These are phyloP conservation scores for Ascaphus truei DNA, from an alignment of 2,113 vertebrate species.

Conservation along the genomic window DNA sequence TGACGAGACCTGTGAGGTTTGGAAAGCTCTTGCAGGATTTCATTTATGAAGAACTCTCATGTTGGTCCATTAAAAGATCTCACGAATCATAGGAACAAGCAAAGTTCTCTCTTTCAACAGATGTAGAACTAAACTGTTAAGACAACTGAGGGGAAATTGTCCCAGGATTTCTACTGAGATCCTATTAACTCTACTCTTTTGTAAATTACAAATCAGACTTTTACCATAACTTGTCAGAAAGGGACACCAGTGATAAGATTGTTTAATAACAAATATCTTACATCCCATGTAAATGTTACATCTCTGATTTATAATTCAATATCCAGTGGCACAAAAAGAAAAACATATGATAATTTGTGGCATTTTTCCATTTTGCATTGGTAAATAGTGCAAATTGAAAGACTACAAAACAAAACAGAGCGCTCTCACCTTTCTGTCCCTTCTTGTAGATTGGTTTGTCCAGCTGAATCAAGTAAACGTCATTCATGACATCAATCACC, in stretches of 20 bases:
- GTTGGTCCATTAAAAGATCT: background rate
- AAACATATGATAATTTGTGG: too few species aligned
- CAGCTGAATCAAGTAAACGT: conserved; percentile 44
- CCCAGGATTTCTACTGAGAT: too few species aligned
- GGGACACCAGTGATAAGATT: background rate
- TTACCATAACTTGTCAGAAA: too few species aligned
- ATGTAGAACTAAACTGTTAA: background rate
- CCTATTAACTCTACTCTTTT: too few species aligned
- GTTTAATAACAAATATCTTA: background rate
- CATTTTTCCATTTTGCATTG: background rate
- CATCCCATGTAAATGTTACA: background rate
- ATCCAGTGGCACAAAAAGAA: too few species aligned
- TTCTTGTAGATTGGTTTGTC: conserved; percentile 55
- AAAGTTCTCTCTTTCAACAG: background rate
- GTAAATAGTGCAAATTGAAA: background rate
- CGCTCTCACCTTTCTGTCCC: conserved; percentile 46
- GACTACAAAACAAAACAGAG: background rate
- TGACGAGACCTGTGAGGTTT: background rate
- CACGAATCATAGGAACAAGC: background rate
- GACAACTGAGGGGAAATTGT: too few species aligned
- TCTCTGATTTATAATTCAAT: background rate
- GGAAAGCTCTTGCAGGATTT: background rate
- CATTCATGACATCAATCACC: conserved; percentile 36
- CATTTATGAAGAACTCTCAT: background rate
- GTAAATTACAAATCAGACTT: too few species aligned